These are phyloP conservation scores for Lasioglossum baleicum DNA, from an alignment of 1,140 invertebrate genomes.

Conservation along the genomic window DNA sequence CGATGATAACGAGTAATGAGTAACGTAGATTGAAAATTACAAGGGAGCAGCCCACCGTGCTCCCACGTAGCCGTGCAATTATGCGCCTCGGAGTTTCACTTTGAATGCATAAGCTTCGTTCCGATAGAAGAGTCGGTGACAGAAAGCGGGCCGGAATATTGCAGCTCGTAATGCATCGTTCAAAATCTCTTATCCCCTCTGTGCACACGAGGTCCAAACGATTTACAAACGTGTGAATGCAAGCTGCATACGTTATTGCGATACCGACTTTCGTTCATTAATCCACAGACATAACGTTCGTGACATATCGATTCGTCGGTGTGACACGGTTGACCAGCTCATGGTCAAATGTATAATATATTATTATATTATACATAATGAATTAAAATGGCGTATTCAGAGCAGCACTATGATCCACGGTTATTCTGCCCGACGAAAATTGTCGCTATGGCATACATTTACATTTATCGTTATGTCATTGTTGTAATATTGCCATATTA, in stretches of 20 bases:
- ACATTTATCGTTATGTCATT: not conserved
- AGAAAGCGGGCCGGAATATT: too few species aligned
- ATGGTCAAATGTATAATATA: not conserved
- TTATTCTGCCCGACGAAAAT: not conserved
- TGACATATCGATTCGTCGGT: not conserved
- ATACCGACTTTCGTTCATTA: not conserved
- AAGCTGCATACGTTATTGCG: too few species aligned
- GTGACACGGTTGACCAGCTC: not conserved
- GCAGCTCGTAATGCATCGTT: too few species aligned
- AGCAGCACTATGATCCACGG: too few species aligned
- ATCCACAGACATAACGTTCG: not conserved
- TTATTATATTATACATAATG: not conserved
- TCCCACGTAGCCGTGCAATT: not conserved
- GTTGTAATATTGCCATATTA: too few species aligned
- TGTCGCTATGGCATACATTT: not conserved
- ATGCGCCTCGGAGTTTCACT: too few species aligned
- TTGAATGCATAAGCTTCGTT: too few species aligned
- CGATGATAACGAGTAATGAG: too few species aligned
- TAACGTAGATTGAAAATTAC: conserved; percentile 3
- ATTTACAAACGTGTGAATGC: not conserved
- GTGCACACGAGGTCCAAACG: not conserved
- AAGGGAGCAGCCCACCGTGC: too few species aligned
- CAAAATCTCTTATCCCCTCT: not conserved
- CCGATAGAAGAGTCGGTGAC: too few species aligned
- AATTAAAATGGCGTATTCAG: not conserved